Base-by-base conservation (phyloP, 2,797 vertebrate species). In the Enteromius paludinosus region DNA sequence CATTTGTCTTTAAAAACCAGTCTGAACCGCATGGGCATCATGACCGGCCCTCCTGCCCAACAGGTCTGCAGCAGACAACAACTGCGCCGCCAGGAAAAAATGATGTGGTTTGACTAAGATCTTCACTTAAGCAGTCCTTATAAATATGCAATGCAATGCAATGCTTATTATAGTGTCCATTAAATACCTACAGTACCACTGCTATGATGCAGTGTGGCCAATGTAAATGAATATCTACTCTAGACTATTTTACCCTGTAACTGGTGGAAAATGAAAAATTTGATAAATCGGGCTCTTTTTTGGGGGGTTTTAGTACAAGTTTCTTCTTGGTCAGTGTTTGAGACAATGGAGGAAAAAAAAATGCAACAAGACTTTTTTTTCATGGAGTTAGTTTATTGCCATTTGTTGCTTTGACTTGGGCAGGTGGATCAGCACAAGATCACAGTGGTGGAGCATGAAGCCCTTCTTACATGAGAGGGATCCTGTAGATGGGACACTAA, bases 321-420 rank as follows among this genome's bases (percentile, higher is more conserved):
- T 15, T 47, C 12, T 47, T 7, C 18, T 52, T 52, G 18, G 18
- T 52, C 11, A 61, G 56, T 25, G 56, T 61, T 45, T 12, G 66
- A 43, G 38, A 25, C n/a, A 65, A 25, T 23, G 9, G 6, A 8
- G 18, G 2, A 49, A 4, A 33, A 59, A 74, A 35, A 81, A 47
- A 20, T 8, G 20, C n/a, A 78, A 18, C 17, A 68, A 87, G 8
- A 69, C 20, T 9, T 20, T 0, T 20, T 0, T 25, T 82, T 90
- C 87, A 88, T 92, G 87, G 92, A 69, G 86, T 92, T 92, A 92
- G 88, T 93, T 95, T 94, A 95, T 95, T 95, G 94, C 94, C 84
- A 75, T 92, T 91, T 91, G 83, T 93, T 93, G 84, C 83, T 86
- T 84, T 88, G 84, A 91, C 84, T 80, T 82, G 78, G 82, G 83